Conservation (phyloP, 2,888 invertebrate species). For the Acronicta leporina region DNA sequence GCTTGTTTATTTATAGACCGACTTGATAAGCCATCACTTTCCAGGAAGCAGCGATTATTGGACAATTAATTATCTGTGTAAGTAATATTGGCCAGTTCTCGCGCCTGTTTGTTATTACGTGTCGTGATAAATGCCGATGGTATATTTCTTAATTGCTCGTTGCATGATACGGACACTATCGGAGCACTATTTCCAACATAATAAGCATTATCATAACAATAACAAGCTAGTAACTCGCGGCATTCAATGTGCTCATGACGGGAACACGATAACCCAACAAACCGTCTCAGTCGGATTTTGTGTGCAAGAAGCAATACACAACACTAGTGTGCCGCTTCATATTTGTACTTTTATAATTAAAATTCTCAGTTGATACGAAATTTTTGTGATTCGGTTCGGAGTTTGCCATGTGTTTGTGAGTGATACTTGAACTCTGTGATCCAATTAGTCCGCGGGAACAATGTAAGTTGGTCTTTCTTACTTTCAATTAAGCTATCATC, state of each 20-base stretch:
- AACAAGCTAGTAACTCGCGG: constrained; percentile 81
- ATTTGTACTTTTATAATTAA: constrained; percentile 10
- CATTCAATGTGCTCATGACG: constrained; percentile 74
- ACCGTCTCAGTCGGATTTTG: constrained; percentile 66
- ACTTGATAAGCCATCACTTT: constrained; percentile 57
- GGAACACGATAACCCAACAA: constrained; percentile 66
- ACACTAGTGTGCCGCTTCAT: constrained; percentile 23
- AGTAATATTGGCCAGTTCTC: constrained; percentile 66
- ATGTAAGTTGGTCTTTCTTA: constrained; percentile 56
- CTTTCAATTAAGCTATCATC: constrained; percentile 44
- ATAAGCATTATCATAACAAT: constrained; percentile 88
- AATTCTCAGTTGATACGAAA: constrained; percentile 5
- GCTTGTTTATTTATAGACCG: constrained; percentile 42
- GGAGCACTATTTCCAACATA: constrained; percentile 85
- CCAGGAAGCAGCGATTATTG: constrained; percentile 68
- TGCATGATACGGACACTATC: constrained; percentile 85
- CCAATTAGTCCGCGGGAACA: constrained; percentile 35
- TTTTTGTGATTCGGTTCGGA: constrained; percentile 12
- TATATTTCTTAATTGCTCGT: constrained; percentile 85
- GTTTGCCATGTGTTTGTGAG: constrained; percentile 55
- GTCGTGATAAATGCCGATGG: constrained; percentile 72
- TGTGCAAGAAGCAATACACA: constrained; percentile 54
- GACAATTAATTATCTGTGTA: constrained; percentile 62
- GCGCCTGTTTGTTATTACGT: constrained; percentile 72
- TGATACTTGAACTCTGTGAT: constrained; percentile 26